phyloP scores from a whole-genome alignment of 2,113 vertebrate genomes.

The Galeopterus variegatus region DNA sequence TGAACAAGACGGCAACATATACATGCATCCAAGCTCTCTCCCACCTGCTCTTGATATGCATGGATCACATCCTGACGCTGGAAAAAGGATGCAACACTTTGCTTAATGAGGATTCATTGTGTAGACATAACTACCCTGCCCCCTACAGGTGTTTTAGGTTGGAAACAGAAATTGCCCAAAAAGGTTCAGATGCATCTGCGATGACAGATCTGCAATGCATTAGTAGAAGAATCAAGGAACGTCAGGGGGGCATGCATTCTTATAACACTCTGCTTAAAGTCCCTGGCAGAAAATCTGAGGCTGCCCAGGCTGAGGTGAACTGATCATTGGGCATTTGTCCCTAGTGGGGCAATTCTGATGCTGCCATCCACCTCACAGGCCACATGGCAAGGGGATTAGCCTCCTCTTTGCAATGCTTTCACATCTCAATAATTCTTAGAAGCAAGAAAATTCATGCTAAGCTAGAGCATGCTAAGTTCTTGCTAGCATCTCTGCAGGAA shows the following conservation, averaged over 20 bases:
- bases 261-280: background rate
- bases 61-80: fast-evolving
- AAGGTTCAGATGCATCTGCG: background rate
- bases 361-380: background rate
- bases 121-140: fast-evolving
- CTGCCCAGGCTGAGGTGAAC: background rate
- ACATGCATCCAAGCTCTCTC: too few species aligned
- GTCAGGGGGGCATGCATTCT: background rate
- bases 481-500: background rate
- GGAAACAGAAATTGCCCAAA: background rate
- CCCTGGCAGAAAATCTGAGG: background rate
- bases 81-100: background rate
- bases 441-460: too few species aligned
- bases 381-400: background rate
- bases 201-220: background rate
- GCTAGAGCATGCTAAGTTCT: background rate
- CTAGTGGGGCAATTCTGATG: background rate
- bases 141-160: background rate
- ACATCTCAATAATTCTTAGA: background rate
- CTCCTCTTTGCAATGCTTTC: background rate
- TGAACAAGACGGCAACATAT: fast-evolving
- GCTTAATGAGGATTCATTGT: background rate
- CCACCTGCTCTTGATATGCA: fast-evolving
- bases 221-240: background rate
- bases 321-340: background rate